Evolutionary conservation across 2,797 vertebrate genomes (phyloP), one percentile per base, ranked within the genome.

Genomic region (Lophius americanus): DNA sequence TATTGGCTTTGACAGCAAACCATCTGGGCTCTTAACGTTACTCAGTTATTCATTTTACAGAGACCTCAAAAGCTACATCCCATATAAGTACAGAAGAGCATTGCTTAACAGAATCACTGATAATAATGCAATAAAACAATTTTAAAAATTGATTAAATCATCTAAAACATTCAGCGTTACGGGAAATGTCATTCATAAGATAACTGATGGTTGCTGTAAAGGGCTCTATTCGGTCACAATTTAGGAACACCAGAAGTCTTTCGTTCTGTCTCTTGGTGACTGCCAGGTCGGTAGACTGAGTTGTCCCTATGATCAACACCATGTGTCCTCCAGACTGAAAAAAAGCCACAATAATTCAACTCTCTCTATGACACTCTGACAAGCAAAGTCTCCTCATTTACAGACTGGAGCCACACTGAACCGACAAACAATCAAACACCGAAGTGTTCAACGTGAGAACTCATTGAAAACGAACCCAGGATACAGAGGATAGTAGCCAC

Each of bases 291-390:
- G 51, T 68, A 69, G 79, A 70, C 64, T 55, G 82, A 82, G 67
- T 75, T 75, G 71, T 87, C 77, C 80, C 81, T 33, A 63, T 89
- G 82, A 91, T 88, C 68, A 84, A 86, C 75, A 85, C 85, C 90
- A 89, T 91, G 88, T 89, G 88, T 82, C 88, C 56, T 59, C 73
- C 55, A 79, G 70, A 70, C 64, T 64, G 51, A 76, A 55, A 82
- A 65, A 75, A 62, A n/a, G 54, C 47, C 69, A 75, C 38, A 77
- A 38, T 13, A 53, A 68, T 64, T 38, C 63, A 75, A 38, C 7
- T n/a, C n/a, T n/a, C n/a, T n/a, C n/a, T n/a, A n/a, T n/a, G n/a
- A n/a, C n/a, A n/a, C n/a, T n/a, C 42, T 55, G 41, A 76, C 46
- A 64, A 56, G 59, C 39, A 59, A 60, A 63, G 44, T n/a, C 51